Percentiles rank a stretch among this genome's conserved stretches.
These are phyloP conservation scores for Geophilus truncorum DNA, from an alignment of 2,888 invertebrate genomes.

Conservation along the genomic window DNA sequence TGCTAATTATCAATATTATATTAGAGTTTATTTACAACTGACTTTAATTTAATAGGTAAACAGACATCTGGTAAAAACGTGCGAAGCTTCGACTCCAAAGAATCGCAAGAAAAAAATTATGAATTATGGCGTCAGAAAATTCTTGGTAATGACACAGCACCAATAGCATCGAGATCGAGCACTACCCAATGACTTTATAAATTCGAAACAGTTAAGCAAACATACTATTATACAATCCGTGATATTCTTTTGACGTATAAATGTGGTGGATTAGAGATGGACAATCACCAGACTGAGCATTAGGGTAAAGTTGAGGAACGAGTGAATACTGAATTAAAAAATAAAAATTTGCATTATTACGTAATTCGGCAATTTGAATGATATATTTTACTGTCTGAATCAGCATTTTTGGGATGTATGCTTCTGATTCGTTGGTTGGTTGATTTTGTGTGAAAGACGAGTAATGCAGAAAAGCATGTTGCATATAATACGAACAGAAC, in stretches of 20 bases:
- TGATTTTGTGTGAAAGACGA: neutral
- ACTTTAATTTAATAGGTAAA: neutral
- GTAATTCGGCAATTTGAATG: too few relatives aligned
- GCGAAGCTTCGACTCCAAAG: neutral
- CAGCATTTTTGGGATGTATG: neutral
- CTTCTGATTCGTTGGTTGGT: neutral
- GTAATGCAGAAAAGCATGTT: neutral
- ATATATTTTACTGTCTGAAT: neutral
- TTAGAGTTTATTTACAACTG: neutral
- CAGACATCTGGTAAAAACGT: neutral
- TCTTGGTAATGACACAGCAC: neutral
- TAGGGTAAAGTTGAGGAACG: neutral
- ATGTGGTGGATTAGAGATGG: neutral
- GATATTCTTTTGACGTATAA: neutral
- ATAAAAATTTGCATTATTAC: neutral
- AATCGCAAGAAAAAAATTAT: neutral
- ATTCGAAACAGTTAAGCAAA: neutral
- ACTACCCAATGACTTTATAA: neutral
- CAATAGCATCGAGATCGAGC: neutral
- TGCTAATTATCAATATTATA: neutral
- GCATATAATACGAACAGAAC: neutral
- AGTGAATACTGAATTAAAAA: neutral
- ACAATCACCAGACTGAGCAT: neutral
- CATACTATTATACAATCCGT: neutral
- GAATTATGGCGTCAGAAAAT: neutral